Evolutionary conservation across 2,113 vertebrate species (phyloP).

Genomic region (Cairina moschata): DNA sequence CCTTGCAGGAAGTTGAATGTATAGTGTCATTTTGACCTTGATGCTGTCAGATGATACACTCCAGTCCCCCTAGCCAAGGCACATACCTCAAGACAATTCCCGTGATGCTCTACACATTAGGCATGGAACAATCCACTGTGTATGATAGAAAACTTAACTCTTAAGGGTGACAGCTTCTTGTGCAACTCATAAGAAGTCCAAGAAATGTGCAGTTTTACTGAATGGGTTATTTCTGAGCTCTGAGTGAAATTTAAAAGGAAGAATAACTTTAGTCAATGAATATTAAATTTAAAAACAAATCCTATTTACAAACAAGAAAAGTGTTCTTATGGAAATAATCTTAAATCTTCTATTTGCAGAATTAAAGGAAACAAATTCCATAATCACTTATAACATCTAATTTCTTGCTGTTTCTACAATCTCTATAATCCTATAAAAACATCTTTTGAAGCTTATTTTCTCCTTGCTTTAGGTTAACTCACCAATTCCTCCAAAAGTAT

Average conservation of each 20-base stretch:
- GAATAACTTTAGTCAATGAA: background rate
- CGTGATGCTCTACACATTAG: background rate
- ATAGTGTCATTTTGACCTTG: background rate
- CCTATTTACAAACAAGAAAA: background rate
- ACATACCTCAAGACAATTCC: background rate
- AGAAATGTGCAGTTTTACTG: background rate
- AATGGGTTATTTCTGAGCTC: background rate
- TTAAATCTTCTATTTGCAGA: background rate
- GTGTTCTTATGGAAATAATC: background rate
- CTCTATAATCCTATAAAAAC: background rate
- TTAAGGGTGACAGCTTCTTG: background rate
- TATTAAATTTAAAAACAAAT: background rate
- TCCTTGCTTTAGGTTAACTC: background rate
- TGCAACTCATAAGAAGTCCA: background rate
- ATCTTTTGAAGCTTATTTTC: background rate
- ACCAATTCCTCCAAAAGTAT: background rate
- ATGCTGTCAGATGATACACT: background rate
- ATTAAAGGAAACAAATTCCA: background rate
- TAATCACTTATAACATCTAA: background rate
- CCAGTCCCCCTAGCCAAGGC: background rate
- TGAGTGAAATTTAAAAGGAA: background rate
- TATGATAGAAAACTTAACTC: background rate
- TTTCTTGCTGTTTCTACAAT: background rate
- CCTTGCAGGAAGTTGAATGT: background rate
- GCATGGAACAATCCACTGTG: background rate